A percentile compares a stretch with the other conserved stretches of the same genome.
These are phyloP conservation scores for Caenorhabditis elegans DNA, from an alignment of 1,140 invertebrate species.

Conservation along the genomic window WBcel235 BX284605.5:8283501-8284000, in stretches of 20 bases:
- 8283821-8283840: conserved; percentile 12
- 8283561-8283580: neutral
- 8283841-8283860: conserved; percentile 37
- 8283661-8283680: conserved; percentile 33
- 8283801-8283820: conserved; percentile 6
- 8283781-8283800: conserved; percentile 39
- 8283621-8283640: conserved; percentile 3
- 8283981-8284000: neutral
- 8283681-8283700: conserved; percentile 8
- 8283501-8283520: conserved; percentile 37
- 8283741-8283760: conserved; percentile 30
- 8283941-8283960: conserved; percentile 22
- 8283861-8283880: conserved; percentile 33
- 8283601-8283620: neutral
- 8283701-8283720: conserved; percentile 32
- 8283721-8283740: conserved; percentile 21
- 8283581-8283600: neutral
- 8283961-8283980: conserved; percentile 23
- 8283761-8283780: conserved; percentile 23
- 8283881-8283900: conserved; percentile 34
- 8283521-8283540: conserved; percentile 39
- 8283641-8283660: neutral
- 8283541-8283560: conserved; percentile 40
- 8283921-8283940: conserved; percentile 28
- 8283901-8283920: conserved; percentile 37